These are phyloP conservation scores for Leptopterna dolabrata DNA, from an alignment of 2,888 invertebrate species.

Conservation along the genomic window DNA sequence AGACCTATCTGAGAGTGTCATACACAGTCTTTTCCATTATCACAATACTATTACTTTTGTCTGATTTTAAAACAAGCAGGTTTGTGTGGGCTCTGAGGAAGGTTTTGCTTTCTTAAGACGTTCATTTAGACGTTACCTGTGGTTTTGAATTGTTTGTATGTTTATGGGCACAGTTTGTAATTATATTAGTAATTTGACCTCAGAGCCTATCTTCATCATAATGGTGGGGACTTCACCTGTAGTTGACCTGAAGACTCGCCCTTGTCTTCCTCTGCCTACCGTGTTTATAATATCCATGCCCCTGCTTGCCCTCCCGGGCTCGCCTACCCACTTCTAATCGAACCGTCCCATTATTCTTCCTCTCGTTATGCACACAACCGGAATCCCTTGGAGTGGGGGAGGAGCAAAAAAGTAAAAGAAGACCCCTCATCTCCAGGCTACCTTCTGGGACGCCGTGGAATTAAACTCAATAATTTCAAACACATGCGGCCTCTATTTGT, in stretches of 20 bases:
- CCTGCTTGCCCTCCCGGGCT: background rate
- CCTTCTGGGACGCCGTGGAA: too few species aligned
- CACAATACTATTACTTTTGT: background rate
- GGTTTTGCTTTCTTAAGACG: background rate
- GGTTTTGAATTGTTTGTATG: background rate
- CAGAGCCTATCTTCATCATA: background rate
- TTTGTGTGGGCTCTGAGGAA: background rate
- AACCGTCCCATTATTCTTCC: conserved; percentile 1
- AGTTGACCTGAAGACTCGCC: background rate
- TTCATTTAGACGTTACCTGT: background rate
- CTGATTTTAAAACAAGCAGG: background rate
- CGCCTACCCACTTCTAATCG: background rate
- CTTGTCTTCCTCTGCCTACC: background rate
- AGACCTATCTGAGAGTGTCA: background rate
- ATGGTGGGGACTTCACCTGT: background rate
- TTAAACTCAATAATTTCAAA: too few species aligned
- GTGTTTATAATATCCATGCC: too few species aligned
- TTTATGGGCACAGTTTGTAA: background rate
- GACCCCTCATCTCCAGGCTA: background rate
- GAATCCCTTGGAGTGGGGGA: background rate
- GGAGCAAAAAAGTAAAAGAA: background rate
- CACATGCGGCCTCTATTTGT: too few species aligned
- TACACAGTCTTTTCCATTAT: background rate
- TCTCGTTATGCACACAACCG: conserved; percentile 35
- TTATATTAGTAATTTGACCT: background rate